A percentile compares a stretch with the other conserved stretches of the same genome.
Evolutionary conservation across 2,888 invertebrate genomes (phyloP).

Genomic region (Athrips mouffetella): DNA sequence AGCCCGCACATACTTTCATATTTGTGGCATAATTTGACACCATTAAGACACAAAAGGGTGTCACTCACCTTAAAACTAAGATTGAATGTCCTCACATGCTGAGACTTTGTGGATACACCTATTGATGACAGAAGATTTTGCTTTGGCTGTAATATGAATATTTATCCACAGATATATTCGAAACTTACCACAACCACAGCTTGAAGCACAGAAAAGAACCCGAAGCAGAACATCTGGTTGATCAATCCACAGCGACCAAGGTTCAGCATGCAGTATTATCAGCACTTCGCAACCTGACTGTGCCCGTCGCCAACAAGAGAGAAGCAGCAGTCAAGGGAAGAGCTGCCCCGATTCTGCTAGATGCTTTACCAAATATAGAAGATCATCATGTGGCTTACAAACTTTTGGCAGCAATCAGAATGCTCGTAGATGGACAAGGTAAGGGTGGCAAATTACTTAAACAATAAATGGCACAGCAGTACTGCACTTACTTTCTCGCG

Average conservation of each 20-base stretch:
- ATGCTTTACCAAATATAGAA: slow-evolving; percentile 82
- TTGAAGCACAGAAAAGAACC: slow-evolving; percentile 35
- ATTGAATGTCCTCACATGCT: no score
- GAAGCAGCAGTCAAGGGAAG: slow-evolving; percentile 83
- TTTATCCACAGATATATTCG: slow-evolving; percentile 52
- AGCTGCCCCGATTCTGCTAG: slow-evolving; percentile 75
- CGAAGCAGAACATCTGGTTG: slow-evolving; percentile 32
- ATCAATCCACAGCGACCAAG: slow-evolving; percentile 42
- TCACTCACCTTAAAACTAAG: no score
- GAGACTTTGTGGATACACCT: no score
- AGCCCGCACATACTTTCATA: no score
- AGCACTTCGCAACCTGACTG: slow-evolving; percentile 86
- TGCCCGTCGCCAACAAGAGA: slow-evolving; percentile 86
- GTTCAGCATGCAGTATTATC: slow-evolving; percentile 87
- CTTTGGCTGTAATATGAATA: not conserved
- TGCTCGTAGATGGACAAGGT: slow-evolving; percentile 92
- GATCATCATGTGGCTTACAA: slow-evolving; percentile 92
- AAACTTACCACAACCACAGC: slow-evolving; percentile 45
- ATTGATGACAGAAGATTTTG: no score
- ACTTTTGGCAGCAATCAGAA: slow-evolving; percentile 89
- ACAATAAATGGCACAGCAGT: no score
- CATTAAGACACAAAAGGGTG: no score
- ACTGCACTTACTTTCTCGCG: no score
- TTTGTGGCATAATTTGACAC: no score
- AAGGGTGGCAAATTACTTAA: no score